Evolutionary conservation across 2,113 vertebrate species (phyloP).

Genomic region (Hydrolagus affinis): DNA sequence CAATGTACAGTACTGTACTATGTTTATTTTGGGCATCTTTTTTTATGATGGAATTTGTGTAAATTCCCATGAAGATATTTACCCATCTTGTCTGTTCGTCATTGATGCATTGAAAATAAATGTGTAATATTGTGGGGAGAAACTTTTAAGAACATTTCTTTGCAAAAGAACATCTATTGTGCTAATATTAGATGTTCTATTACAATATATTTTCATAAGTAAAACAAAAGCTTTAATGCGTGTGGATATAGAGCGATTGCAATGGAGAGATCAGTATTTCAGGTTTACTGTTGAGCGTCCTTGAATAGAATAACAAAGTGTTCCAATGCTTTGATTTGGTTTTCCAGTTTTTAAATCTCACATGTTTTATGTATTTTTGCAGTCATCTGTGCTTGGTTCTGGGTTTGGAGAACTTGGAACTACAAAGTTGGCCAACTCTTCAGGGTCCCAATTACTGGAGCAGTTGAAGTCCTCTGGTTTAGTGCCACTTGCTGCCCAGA

Average conservation of each 20-base stretch:
- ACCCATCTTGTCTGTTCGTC: background rate
- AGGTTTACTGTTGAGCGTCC: too few relatives aligned
- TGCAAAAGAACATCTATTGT: too few relatives aligned
- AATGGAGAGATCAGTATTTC: too few relatives aligned
- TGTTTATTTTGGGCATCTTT: background rate
- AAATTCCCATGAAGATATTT: background rate
- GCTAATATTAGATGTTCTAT: too few relatives aligned
- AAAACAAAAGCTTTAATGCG: too few relatives aligned
- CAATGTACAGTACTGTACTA: background rate
- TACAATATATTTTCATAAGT: too few relatives aligned
- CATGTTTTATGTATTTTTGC: background rate
- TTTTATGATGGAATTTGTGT: background rate
- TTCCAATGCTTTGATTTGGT: too few relatives aligned
- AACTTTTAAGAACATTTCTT: too few relatives aligned
- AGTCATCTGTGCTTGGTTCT: slow-evolving; percentile 80
- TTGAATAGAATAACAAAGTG: too few relatives aligned
- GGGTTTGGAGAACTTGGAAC: slow-evolving; percentile 72
- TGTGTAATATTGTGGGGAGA: too few relatives aligned
- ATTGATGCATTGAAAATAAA: background rate
- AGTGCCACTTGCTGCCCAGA: slow-evolving; percentile 58
- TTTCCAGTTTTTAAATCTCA: background rate
- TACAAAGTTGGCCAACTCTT: slow-evolving; percentile 59
- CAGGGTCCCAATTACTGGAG: slow-evolving; percentile 70
- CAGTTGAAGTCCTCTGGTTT: slow-evolving; percentile 67
- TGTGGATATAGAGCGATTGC: too few relatives aligned